These are phyloP conservation scores for Margarornis squamiger DNA, from an alignment of 2,797 vertebrate genomes.

Conservation along the genomic window DNA sequence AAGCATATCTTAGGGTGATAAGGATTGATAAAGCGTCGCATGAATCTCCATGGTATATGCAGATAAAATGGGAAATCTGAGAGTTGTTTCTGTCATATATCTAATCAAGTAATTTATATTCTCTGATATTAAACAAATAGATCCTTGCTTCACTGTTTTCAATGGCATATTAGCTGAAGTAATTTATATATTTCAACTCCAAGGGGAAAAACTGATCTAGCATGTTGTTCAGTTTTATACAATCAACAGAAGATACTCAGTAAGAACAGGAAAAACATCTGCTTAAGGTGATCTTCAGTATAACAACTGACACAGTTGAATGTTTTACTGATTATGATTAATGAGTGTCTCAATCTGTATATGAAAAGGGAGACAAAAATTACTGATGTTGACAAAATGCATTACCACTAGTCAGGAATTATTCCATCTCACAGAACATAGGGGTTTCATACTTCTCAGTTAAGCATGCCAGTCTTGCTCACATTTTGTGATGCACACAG, in stretches of 20 bases:
- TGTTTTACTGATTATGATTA: not conserved
- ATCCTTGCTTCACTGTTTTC: not conserved
- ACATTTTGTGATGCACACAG: not conserved
- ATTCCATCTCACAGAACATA: not conserved
- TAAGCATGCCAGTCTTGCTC: not conserved
- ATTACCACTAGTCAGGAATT: not conserved
- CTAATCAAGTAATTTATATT: not conserved
- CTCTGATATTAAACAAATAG: not conserved
- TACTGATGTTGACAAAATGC: not conserved
- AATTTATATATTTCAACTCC: not conserved
- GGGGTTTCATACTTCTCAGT: not conserved
- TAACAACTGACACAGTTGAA: not conserved
- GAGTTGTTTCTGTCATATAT: not conserved
- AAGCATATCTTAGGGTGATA: not conserved
- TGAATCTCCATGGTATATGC: fast-evolving
- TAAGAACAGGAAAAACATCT: not conserved
- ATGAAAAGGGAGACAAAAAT: not conserved
- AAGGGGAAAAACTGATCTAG: not conserved
- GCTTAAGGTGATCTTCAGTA: not conserved
- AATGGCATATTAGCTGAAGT: not conserved
- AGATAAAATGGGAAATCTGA: not conserved
- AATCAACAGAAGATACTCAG: not conserved
- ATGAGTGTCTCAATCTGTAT: not conserved
- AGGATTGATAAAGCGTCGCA: not conserved
- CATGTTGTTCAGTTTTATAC: not conserved